These are phyloP conservation scores for Callorhinus ursinus DNA, from an alignment of 2,113 vertebrate genomes.

Conservation along the genomic window DNA sequence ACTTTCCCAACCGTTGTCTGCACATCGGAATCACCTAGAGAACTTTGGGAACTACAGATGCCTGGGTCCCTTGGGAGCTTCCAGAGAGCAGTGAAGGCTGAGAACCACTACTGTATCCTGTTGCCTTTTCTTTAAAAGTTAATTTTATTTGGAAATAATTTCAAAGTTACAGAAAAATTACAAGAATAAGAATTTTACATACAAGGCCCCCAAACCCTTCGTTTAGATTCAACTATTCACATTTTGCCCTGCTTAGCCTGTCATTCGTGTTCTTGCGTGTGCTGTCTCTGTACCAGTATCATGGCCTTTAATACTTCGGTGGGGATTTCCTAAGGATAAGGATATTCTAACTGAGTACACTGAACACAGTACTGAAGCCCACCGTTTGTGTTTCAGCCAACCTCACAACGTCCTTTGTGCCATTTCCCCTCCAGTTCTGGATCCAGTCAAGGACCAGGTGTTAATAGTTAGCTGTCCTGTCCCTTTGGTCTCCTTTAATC, in stretches of 20 bases:
- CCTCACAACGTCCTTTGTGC: not conserved
- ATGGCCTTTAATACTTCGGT: not conserved
- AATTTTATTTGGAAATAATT: constrained; percentile 49
- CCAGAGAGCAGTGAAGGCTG: not conserved
- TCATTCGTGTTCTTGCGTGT: not conserved
- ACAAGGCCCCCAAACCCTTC: not conserved
- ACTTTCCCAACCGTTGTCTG: not conserved
- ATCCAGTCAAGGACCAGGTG: not conserved
- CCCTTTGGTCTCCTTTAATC: not conserved
- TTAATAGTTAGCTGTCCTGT: not conserved
- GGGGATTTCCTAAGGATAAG: not conserved
- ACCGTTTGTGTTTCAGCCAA: not conserved
- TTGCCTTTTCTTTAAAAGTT: not conserved
- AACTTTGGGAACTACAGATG: not conserved
- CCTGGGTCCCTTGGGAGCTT: not conserved
- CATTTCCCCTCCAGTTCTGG: not conserved
- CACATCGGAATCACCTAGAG: not conserved
- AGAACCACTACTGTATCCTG: not conserved
- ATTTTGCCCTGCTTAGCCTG: not conserved
- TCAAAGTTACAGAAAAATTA: not conserved
- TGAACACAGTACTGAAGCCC: not conserved
- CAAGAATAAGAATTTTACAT: not conserved
- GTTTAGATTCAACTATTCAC: not conserved
- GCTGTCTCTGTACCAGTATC: not conserved
- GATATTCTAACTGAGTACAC: not conserved